phyloP scores from a whole-genome alignment of 1,140 invertebrate species.

The Aphelenchoides fujianensis region DNA sequence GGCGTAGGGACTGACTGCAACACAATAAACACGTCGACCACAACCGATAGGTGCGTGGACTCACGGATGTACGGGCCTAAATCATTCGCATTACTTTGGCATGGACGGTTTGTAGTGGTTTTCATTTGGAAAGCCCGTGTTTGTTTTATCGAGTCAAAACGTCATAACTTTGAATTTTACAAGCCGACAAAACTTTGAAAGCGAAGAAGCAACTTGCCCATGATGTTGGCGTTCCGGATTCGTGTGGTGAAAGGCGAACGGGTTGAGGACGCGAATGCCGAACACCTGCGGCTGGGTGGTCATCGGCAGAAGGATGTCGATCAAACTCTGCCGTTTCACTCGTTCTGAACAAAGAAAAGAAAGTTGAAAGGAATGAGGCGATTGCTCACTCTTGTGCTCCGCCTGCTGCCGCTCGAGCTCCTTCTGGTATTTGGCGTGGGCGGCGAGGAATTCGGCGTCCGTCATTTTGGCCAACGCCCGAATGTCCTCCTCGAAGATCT shows the following conservation, averaged over 20 bases:
- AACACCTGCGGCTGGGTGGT: background rate
- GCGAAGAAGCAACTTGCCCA: too few relatives aligned
- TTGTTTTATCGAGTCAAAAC: too few relatives aligned
- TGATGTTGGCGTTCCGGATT: conserved; percentile 13
- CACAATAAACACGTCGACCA: too few relatives aligned
- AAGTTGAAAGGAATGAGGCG: background rate
- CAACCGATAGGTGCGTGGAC: background rate
- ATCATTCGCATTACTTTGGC: too few relatives aligned
- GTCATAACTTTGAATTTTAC: too few relatives aligned
- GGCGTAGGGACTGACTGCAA: background rate
- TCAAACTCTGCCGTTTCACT: background rate
- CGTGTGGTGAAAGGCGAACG: conserved; percentile 12
- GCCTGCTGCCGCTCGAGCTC: conserved; percentile 2
- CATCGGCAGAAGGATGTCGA: conserved; percentile 12
- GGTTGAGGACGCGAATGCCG: background rate
- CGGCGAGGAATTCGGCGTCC: background rate
- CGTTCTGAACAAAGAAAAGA: conserved; percentile 1
- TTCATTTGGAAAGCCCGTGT: too few relatives aligned
- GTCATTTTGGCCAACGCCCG: conserved; percentile 1
- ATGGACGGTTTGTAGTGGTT: too few relatives aligned
- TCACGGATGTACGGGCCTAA: background rate
- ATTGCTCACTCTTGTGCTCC: background rate
- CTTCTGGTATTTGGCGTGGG: background rate
- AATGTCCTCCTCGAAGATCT: background rate
- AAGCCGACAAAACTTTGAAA: too few relatives aligned